Conservation (phyloP, 2,888 invertebrate species). For the Antitype chi region DNA sequence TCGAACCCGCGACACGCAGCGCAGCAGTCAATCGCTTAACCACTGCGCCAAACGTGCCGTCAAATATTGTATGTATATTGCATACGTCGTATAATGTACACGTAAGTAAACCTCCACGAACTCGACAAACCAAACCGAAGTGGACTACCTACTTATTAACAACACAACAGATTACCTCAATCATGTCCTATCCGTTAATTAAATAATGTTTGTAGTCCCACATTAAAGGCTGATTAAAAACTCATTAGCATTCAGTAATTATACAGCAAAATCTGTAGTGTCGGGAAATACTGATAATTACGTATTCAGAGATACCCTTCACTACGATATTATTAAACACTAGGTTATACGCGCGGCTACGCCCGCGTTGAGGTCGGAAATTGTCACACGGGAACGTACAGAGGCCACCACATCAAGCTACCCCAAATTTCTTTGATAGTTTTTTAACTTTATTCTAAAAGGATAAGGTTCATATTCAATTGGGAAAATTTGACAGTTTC, state of each 20-base stretch:
- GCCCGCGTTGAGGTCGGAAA: not conserved
- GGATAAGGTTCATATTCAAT: too few relatives aligned
- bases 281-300: constrained; percentile 20
- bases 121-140: not conserved
- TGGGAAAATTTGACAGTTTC: too few relatives aligned
- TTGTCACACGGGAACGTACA: not conserved
- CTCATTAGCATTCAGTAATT: constrained; percentile 57
- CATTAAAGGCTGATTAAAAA: constrained; percentile 53
- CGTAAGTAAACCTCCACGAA: not conserved
- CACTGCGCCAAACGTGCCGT: too few relatives aligned
- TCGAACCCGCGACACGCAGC: too few relatives aligned
- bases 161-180: constrained; percentile 34
- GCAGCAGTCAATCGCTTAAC: too few relatives aligned
- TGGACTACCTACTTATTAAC: constrained; percentile 1
- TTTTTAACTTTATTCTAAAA: too few relatives aligned
- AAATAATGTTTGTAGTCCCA: constrained; percentile 40
- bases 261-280: constrained; percentile 34
- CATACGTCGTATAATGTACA: not conserved
- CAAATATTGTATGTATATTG: not conserved
- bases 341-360: not conserved
- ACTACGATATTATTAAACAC: not conserved
- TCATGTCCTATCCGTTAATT: constrained; percentile 28
- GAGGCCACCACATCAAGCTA: too few relatives aligned
- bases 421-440: too few relatives aligned
- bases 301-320: not conserved